These are phyloP conservation scores for Cichladusa arquata DNA, from an alignment of 2,113 vertebrate genomes.

Conservation along the genomic window DNA sequence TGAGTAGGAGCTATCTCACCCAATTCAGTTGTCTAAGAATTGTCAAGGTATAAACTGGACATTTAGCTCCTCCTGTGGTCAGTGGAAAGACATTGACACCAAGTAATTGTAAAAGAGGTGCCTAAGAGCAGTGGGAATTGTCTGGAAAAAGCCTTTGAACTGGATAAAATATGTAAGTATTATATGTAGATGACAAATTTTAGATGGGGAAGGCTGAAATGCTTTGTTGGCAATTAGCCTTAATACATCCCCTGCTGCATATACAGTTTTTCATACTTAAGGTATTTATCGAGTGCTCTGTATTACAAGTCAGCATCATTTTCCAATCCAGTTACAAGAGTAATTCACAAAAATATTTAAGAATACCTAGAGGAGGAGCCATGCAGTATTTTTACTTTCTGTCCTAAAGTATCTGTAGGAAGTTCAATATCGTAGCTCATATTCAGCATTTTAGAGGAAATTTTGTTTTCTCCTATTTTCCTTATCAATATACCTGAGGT, in stretches of 20 bases:
- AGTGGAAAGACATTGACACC: not conserved
- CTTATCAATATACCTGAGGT: rapidly evolving
- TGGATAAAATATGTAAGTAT: not conserved
- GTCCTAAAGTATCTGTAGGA: not conserved
- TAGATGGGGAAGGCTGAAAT: not conserved
- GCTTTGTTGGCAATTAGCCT: not conserved
- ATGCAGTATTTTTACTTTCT: not conserved
- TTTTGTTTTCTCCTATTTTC: not conserved
- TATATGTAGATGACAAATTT: not conserved
- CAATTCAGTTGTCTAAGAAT: not conserved
- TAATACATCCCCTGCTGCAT: not conserved
- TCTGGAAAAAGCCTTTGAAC: not conserved
- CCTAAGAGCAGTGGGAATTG: not conserved
- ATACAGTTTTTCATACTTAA: not conserved
- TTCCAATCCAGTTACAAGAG: not conserved
- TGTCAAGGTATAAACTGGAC: not conserved
- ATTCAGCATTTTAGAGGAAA: not conserved
- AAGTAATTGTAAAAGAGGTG: not conserved
- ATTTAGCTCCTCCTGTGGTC: not conserved
- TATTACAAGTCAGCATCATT: not conserved
- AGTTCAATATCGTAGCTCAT: not conserved
- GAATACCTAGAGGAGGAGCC: not conserved
- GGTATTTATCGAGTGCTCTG: not conserved
- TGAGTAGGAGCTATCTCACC: not conserved
- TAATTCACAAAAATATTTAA: not conserved